phyloP scores from a whole-genome alignment of 2,888 invertebrate genomes.

The Salticus scenicus region DNA sequence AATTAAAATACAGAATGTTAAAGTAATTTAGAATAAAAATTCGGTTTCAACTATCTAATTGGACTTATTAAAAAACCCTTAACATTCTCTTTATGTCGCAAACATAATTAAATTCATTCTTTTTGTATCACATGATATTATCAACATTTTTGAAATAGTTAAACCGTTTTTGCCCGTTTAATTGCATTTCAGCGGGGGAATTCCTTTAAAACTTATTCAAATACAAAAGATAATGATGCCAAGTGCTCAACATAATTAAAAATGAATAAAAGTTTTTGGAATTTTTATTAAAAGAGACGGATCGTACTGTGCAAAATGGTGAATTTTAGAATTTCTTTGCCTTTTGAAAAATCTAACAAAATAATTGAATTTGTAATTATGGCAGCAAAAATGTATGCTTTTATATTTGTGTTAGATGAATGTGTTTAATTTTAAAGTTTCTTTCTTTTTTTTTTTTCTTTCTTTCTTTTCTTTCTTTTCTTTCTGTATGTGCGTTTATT shows the following conservation, averaged over 20 bases:
- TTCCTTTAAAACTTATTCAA: neutral
- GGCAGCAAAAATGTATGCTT: neutral
- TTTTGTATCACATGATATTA: neutral
- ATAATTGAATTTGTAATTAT: constrained; percentile 7
- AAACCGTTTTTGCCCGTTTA: neutral
- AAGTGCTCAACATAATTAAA: neutral
- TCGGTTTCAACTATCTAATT: neutral
- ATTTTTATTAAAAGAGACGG: neutral
- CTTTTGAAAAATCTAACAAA: neutral
- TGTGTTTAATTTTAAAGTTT: neutral
- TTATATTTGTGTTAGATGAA: neutral
- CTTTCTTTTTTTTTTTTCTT: too few relatives aligned
- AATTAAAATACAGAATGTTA: constrained; percentile 4
- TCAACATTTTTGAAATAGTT: constrained; percentile 1
- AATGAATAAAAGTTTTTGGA: neutral
- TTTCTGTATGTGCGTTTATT: too few relatives aligned
- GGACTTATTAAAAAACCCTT: neutral
- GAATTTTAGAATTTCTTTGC: neutral
- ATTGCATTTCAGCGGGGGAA: neutral
- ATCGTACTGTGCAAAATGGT: neutral
- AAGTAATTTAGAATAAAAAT: neutral
- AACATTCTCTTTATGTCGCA: neutral
- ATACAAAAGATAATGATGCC: neutral
- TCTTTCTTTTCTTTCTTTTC: too few relatives aligned
- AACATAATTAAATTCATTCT: constrained; percentile 7